Conservation (phyloP, 2,113 vertebrate species). For the Scomber scombrus region DNA sequence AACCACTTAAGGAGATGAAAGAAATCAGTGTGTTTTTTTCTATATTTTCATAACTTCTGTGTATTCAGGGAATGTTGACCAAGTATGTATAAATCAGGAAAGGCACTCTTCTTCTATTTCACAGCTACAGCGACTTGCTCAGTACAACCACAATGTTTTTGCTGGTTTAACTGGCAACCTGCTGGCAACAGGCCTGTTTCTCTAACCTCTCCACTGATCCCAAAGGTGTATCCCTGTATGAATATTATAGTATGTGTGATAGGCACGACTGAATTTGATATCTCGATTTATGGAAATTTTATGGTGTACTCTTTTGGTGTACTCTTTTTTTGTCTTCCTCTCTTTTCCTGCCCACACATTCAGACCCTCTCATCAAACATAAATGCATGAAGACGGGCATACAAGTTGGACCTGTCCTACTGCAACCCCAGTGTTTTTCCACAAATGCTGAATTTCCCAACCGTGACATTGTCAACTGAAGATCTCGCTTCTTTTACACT, state of each 20-base stretch:
- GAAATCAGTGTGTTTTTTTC: constrained; percentile 38
- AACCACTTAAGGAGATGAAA: constrained; percentile 71
- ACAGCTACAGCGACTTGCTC: constrained; percentile 10
- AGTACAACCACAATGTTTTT: constrained; percentile 19
- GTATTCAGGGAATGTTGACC: constrained; percentile 59
- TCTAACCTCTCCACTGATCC: constrained; percentile 23
- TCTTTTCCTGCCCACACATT: too few species aligned
- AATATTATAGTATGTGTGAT: constrained; percentile 17
- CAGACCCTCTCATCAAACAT: constrained; percentile 4
- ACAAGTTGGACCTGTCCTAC: neutral
- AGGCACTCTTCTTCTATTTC: constrained; percentile 10
- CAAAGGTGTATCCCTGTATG: constrained; percentile 1
- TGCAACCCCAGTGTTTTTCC: constrained; percentile 23
- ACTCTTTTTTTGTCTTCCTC: too few species aligned
- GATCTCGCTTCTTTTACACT: neutral
- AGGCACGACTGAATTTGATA: neutral
- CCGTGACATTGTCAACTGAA: neutral
- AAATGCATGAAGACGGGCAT: neutral
- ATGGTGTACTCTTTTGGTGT: neutral
- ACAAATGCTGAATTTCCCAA: constrained; percentile 25
- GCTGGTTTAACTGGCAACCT: constrained; percentile 42
- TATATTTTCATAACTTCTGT: constrained; percentile 46
- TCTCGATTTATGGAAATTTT: constrained; percentile 10
- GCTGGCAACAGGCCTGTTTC: constrained; percentile 14
- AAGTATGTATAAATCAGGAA: constrained; percentile 28